These are phyloP conservation scores for Lycocorax pyrrhopterus DNA, from an alignment of 2,113 vertebrate genomes.

Conservation along the genomic window DNA sequence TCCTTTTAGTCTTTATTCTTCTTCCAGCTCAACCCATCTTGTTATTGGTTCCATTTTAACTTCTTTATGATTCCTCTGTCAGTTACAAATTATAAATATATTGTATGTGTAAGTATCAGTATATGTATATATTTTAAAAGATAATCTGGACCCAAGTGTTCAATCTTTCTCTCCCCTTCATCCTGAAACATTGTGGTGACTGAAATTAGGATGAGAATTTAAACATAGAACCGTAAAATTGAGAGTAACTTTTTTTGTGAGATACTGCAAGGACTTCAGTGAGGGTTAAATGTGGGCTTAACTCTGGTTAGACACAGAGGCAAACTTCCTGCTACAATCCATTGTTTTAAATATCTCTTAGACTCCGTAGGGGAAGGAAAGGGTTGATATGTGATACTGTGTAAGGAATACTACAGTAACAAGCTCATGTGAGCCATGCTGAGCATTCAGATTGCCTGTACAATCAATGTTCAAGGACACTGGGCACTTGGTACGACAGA, in stretches of 20 bases:
- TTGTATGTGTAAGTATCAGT: neutral
- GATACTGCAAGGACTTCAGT: neutral
- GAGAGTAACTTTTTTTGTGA: neutral
- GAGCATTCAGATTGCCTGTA: neutral
- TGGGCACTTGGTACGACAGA: neutral
- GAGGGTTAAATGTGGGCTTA: neutral
- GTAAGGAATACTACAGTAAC: neutral
- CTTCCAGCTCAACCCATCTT: neutral
- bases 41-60: neutral
- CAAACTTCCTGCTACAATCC: neutral
- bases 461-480: neutral
- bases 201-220: neutral
- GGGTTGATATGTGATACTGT: neutral
- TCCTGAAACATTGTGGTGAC: neutral
- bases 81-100: neutral
- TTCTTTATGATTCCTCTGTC: neutral
- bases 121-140: neutral
- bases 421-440: neutral
- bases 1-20: neutral
- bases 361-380: neutral
- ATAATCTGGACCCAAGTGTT: neutral
- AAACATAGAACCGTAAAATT: neutral
- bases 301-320: neutral
- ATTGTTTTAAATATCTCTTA: neutral
- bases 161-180: fast-evolving